These are phyloP conservation scores for Uromys caudimaculatus DNA, from an alignment of 2,797 vertebrate species.

Conservation along the genomic window DNA sequence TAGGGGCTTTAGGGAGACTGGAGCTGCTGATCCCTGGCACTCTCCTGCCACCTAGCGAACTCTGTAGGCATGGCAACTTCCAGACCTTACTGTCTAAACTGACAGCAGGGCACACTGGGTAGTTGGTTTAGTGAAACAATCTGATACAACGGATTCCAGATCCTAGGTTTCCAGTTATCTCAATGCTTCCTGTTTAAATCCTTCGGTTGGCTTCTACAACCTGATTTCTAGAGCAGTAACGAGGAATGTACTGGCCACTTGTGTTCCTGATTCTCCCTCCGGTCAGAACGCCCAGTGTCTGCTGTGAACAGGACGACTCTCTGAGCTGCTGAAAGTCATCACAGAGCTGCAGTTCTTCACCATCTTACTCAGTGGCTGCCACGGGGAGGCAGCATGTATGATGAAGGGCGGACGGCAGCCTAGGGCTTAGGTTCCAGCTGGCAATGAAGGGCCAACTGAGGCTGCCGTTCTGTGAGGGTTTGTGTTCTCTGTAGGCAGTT, in stretches of 20 bases:
- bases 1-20: not conserved
- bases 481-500: not conserved
- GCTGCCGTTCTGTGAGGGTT: not conserved
- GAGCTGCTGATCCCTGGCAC: not conserved
- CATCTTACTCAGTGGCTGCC: not conserved
- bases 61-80: constrained; percentile 68
- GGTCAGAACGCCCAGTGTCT: not conserved
- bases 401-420: not conserved
- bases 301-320: not conserved
- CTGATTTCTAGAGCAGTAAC: not conserved
- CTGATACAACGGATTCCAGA: not conserved
- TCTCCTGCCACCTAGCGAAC: constrained; percentile 84
- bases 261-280: constrained; percentile 17
- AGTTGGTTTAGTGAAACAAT: not conserved
- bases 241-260: not conserved
- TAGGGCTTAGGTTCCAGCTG: not conserved
- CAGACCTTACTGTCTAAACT: not conserved
- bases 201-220: not conserved
- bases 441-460: not conserved
- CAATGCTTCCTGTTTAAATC: constrained; percentile 6
- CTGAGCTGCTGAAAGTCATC: not conserved
- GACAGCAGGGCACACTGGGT: not conserved
- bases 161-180: not conserved
- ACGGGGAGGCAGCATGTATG: not conserved
- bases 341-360: not conserved